These are phyloP conservation scores for Eurystomus gularis DNA, from an alignment of 2,113 vertebrate species.

Conservation along the genomic window DNA sequence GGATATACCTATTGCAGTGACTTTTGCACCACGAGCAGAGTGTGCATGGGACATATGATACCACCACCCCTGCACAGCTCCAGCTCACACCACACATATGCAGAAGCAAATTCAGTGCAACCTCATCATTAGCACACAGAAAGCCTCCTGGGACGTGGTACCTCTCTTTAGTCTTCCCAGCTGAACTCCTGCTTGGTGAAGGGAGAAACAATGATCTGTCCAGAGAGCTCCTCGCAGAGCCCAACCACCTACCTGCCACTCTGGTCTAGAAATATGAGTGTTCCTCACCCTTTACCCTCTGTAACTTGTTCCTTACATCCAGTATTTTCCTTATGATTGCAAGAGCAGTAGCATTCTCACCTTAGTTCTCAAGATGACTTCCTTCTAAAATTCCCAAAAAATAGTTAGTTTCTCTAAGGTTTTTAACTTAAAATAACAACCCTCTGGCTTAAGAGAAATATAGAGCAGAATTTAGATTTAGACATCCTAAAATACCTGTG, in stretches of 20 bases:
- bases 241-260: neutral
- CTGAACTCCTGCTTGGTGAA: neutral
- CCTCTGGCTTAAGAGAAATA: neutral
- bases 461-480: neutral
- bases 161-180: neutral
- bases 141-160: neutral
- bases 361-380: neutral
- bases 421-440: neutral
- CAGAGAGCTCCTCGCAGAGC: neutral
- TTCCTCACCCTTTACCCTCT: neutral
- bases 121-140: neutral
- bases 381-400: neutral
- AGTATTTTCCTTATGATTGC: neutral
- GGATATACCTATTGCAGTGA: neutral
- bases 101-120: neutral
- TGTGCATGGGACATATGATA: fast-evolving
- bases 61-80: neutral
- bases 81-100: neutral
- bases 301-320: neutral
- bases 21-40: neutral
- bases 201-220: neutral
- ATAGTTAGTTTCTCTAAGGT: neutral
- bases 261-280: neutral
- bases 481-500: neutral
- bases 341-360: neutral